phyloP scores from a whole-genome alignment of 35 echinoderm and acorn worm species.

The Hemicentrotus pulcherrimus region DNA sequence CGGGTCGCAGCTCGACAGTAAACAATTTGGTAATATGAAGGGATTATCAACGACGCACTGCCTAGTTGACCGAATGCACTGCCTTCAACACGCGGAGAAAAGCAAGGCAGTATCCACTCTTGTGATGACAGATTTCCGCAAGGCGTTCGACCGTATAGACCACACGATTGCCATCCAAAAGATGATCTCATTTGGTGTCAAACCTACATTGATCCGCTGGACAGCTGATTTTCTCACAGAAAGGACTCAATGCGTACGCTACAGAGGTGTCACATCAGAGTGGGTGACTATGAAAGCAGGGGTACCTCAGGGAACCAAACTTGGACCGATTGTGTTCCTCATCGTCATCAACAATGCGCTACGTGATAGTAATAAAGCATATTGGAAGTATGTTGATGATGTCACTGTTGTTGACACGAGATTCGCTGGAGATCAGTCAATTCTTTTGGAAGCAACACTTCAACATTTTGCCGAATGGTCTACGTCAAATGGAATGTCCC shows the following conservation, averaged over 20 bases:
- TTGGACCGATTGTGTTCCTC: constrained; percentile 63
- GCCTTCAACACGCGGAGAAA: constrained; percentile 49
- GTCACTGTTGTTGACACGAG: constrained; percentile 54
- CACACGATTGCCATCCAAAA: too few species aligned
- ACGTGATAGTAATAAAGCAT: not conserved
- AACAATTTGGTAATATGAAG: too few species aligned
- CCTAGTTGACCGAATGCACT: constrained; percentile 49
- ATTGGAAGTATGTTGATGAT: constrained; percentile 80
- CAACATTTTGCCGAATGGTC: too few species aligned
- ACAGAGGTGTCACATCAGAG: too few species aligned
- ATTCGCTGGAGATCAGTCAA: constrained; percentile 14
- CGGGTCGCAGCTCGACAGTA: too few species aligned
- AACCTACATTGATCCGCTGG: constrained; percentile 44
- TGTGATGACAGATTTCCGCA: too few species aligned
- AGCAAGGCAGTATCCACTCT: too few species aligned
- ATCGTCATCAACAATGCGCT: constrained; percentile 68
- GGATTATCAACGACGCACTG: constrained; percentile 60
- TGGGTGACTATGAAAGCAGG: too few species aligned
- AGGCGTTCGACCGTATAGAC: too few species aligned
- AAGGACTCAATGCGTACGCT: too few species aligned
- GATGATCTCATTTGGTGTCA: constrained; percentile 43
- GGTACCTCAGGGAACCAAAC: too few species aligned
- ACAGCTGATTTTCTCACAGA: constrained; percentile 55
- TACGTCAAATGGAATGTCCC: too few species aligned
- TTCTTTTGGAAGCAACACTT: constrained; percentile 41